Percentiles rank a stretch among this genome's conserved stretches.
phyloP scores from a whole-genome alignment of 2,888 invertebrate species.

The Monochamus alternatus region DNA sequence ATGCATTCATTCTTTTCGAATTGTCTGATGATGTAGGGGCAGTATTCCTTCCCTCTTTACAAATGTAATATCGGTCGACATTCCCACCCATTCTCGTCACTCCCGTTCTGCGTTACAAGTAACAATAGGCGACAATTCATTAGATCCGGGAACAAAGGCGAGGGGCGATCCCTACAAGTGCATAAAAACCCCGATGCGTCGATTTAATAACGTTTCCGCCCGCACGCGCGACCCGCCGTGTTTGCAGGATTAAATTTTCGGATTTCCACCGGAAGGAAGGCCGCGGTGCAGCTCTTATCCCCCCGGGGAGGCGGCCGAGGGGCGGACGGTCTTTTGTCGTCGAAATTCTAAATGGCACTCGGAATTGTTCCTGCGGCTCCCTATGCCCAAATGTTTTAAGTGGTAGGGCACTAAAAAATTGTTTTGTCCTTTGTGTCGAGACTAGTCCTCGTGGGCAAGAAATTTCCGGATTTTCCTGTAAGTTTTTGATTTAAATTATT shows the following conservation, averaged over 20 bases:
- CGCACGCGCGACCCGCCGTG: slow-evolving; percentile 57
- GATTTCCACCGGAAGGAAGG: slow-evolving; percentile 55
- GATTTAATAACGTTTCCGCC: slow-evolving; percentile 68
- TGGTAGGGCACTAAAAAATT: too few species aligned
- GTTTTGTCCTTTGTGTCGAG: too few species aligned
- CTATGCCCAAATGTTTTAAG: not conserved
- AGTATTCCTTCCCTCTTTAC: slow-evolving; percentile 40
- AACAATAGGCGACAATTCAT: slow-evolving; percentile 66
- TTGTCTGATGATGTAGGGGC: not conserved
- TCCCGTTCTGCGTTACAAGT: slow-evolving; percentile 56
- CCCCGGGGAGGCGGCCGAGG: slow-evolving; percentile 24
- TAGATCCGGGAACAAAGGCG: slow-evolving; percentile 54
- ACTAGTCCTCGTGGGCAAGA: too few species aligned
- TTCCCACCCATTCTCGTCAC: slow-evolving; percentile 52
- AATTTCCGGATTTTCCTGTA: too few species aligned
- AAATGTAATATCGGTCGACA: slow-evolving; percentile 41
- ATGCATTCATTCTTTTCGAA: too few species aligned
- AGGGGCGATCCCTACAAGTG: slow-evolving; percentile 55
- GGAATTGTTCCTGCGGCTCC: not conserved
- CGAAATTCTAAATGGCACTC: not conserved
- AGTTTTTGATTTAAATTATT: too few species aligned
- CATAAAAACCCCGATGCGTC: slow-evolving; percentile 67
- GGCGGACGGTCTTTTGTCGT: slow-evolving; percentile 5
- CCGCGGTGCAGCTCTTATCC: slow-evolving; percentile 50
- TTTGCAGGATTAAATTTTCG: slow-evolving; percentile 63